These are phyloP conservation scores for Cygnus buccinator DNA, from an alignment of 2,113 vertebrate species.

Conservation along the genomic window DNA sequence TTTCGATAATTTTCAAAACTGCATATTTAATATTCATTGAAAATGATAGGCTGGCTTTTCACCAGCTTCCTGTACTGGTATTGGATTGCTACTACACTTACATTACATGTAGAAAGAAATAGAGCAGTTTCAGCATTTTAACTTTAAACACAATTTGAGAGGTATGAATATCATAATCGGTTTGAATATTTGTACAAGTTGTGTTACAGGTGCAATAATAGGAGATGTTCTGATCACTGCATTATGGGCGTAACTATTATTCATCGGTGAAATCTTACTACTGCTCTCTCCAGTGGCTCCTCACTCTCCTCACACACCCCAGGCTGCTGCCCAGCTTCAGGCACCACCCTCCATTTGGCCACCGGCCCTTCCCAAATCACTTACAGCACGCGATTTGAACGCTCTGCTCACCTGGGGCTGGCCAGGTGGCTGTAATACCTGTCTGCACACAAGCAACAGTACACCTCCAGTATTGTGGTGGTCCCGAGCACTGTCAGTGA, in stretches of 20 bases:
- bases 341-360: background rate
- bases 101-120: background rate
- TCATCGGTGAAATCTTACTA: background rate
- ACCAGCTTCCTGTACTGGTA: background rate
- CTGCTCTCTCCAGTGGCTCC: background rate
- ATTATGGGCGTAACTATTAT: background rate
- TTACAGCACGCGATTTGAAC: background rate
- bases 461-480: too few relatives aligned
- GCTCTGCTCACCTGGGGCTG: background rate
- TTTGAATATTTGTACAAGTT: background rate
- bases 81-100: background rate
- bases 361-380: background rate
- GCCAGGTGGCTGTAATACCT: background rate
- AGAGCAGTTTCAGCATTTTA: background rate
- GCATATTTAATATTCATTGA: background rate
- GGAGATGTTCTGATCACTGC: background rate
- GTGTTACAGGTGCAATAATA: background rate
- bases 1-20: conserved; percentile 28
- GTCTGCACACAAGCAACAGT: background rate
- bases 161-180: background rate
- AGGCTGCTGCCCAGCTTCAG: background rate
- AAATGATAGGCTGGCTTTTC: background rate
- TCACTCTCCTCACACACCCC: background rate
- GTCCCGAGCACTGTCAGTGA: background rate
- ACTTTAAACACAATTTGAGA: background rate